These are phyloP conservation scores for Notechis scutatus DNA, from an alignment of 2,113 vertebrate species.

Conservation along the genomic window DNA sequence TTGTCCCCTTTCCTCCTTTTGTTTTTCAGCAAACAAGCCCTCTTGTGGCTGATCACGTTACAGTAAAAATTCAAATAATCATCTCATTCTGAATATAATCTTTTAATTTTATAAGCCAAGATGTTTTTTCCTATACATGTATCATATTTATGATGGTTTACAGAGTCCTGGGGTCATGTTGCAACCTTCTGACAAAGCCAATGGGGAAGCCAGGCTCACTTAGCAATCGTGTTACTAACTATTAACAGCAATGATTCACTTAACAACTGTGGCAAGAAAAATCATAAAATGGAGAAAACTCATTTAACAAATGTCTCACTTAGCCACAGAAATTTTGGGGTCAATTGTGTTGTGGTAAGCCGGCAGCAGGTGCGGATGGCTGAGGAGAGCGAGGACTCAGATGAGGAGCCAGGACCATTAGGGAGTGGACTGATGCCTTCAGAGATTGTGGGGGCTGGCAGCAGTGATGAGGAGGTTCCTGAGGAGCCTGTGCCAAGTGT, in stretches of 20 bases:
- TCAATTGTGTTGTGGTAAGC: not conserved
- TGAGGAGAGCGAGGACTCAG: too few species aligned
- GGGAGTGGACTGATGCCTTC: too few species aligned
- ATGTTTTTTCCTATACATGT: not conserved
- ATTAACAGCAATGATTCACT: not conserved
- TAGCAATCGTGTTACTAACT: not conserved
- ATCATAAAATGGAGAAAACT: not conserved
- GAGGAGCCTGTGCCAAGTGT: too few species aligned
- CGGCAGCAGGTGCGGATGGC: too few species aligned
- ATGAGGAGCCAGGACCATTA: too few species aligned
- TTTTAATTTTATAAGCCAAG: not conserved
- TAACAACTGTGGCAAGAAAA: not conserved
- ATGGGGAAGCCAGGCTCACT: not conserved
- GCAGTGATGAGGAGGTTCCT: too few species aligned
- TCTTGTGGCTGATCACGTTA: not conserved
- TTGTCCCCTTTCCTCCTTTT: not conserved
- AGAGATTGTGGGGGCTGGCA: too few species aligned
- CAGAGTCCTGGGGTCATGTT: not conserved
- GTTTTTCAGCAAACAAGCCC: not conserved
- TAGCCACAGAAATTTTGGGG: not conserved
- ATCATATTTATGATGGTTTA: not conserved
- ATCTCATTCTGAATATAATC: not conserved
- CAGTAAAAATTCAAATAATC: not conserved
- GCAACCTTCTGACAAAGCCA: not conserved
- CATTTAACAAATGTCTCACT: not conserved